Evolutionary conservation across 2,888 invertebrate species (phyloP).

Genomic region (Parasteatoda lunata): DNA sequence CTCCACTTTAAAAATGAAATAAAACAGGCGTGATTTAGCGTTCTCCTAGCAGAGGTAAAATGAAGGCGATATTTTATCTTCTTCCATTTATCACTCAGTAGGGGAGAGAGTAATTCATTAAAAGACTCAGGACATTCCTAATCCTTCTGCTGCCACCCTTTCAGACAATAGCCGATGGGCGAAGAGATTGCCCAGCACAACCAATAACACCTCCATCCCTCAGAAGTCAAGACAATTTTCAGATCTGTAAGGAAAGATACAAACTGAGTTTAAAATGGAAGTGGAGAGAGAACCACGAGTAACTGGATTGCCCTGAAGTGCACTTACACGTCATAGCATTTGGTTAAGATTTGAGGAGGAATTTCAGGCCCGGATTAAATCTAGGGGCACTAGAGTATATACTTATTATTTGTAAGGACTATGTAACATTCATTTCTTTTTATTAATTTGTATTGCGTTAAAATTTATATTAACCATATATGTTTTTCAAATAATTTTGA

Average conservation of each 20-base stretch:
- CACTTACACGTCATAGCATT: too few species aligned
- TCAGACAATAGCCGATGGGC: neutral
- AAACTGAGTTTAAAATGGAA: neutral
- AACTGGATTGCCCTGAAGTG: neutral
- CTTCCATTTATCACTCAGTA: neutral
- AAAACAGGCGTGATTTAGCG: too few species aligned
- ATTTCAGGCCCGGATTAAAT: too few species aligned
- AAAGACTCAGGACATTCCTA: neutral
- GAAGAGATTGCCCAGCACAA: neutral
- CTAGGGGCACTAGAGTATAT: too few species aligned
- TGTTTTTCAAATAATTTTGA: too few species aligned
- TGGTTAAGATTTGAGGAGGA: too few species aligned
- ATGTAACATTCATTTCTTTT: too few species aligned
- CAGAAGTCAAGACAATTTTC: slow-evolving; percentile 2
- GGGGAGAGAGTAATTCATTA: neutral
- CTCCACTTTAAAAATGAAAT: too few species aligned
- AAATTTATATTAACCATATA: too few species aligned
- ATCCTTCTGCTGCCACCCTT: neutral
- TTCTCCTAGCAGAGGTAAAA: too few species aligned
- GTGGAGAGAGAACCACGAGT: neutral
- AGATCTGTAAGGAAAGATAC: neutral
- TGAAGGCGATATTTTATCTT: neutral
- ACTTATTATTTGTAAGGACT: too few species aligned
- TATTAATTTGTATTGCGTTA: too few species aligned
- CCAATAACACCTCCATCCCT: neutral